These are phyloP conservation scores for Ernsta delagoae DNA, from an alignment of 2,888 invertebrate genomes.

Conservation along the genomic window DNA sequence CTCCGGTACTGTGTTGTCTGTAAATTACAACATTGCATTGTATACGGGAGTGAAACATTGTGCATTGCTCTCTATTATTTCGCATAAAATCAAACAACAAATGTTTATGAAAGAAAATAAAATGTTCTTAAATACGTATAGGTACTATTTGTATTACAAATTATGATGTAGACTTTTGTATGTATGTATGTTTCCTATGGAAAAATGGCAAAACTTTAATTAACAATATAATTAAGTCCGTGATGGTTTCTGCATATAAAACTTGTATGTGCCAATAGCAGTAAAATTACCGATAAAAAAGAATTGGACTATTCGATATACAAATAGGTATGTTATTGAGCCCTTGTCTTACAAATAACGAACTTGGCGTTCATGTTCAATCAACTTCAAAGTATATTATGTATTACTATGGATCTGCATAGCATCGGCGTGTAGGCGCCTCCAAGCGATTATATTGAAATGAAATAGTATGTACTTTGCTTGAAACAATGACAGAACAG, in stretches of 20 bases:
- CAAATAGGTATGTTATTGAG: not conserved
- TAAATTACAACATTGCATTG: slow-evolving; percentile 4
- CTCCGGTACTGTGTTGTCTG: not conserved
- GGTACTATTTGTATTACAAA: too few relatives aligned
- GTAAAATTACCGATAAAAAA: too few relatives aligned
- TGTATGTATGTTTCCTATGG: not conserved
- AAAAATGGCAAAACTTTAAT: not conserved
- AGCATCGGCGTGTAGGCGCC: slow-evolving; percentile 66
- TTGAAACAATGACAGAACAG: slow-evolving; percentile 70
- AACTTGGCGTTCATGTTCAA: slow-evolving; percentile 13
- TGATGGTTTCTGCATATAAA: not conserved
- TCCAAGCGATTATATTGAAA: slow-evolving; percentile 69
- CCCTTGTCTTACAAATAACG: not conserved
- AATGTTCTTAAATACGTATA: too few relatives aligned
- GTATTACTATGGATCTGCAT: slow-evolving; percentile 50
- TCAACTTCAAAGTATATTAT: slow-evolving; percentile 36
- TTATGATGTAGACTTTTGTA: too few relatives aligned
- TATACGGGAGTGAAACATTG: not conserved
- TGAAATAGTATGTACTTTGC: slow-evolving; percentile 59
- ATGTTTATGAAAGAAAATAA: too few relatives aligned
- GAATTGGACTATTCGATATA: not conserved
- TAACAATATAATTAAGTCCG: not conserved
- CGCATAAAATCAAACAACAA: too few relatives aligned
- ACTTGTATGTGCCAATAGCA: not conserved
- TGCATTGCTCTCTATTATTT: not conserved